phyloP scores from a whole-genome alignment of 2,797 vertebrate genomes.

The Synaphobranchus kaupii region DNA sequence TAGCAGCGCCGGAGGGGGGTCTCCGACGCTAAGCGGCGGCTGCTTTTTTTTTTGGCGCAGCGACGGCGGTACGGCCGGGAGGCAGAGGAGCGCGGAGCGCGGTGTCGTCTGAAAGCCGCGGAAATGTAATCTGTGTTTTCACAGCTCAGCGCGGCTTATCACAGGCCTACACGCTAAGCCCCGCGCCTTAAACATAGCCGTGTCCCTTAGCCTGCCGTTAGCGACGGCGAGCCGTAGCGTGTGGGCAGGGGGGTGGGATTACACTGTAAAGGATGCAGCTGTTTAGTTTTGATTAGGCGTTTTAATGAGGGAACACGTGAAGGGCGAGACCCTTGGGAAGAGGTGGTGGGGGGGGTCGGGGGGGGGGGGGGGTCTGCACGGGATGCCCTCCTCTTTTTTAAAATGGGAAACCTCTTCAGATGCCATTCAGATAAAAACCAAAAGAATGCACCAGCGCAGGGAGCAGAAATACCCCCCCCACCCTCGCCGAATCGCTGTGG shows the following conservation, averaged over 20 bases:
- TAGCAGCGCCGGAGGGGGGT: slow-evolving; percentile 57
- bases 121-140: slow-evolving; percentile 80
- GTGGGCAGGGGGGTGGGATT: slow-evolving; percentile 64
- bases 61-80: slow-evolving; percentile 47
- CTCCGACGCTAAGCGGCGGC: slow-evolving; percentile 59
- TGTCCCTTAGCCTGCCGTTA: slow-evolving; percentile 57
- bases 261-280: slow-evolving; percentile 64
- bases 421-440: neutral
- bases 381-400: slow-evolving; percentile 39
- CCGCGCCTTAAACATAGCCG: slow-evolving; percentile 63
- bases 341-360: slow-evolving; percentile 41
- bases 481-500: too few relatives aligned
- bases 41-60: slow-evolving; percentile 47
- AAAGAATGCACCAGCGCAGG: neutral
- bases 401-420: neutral
- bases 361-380: slow-evolving; percentile 40
- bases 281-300: slow-evolving; percentile 62
- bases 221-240: slow-evolving; percentile 30
- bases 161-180: slow-evolving; percentile 66
- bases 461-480: too few relatives aligned
- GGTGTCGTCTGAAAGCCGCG: slow-evolving; percentile 48
- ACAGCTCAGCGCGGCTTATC: slow-evolving; percentile 76
- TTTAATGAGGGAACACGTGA: slow-evolving; percentile 55
- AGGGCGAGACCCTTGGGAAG: slow-evolving; percentile 47
- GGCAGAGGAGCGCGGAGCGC: slow-evolving; percentile 60